These are phyloP conservation scores for Stictonetta naevosa DNA, from an alignment of 2,113 vertebrate species.

Conservation along the genomic window DNA sequence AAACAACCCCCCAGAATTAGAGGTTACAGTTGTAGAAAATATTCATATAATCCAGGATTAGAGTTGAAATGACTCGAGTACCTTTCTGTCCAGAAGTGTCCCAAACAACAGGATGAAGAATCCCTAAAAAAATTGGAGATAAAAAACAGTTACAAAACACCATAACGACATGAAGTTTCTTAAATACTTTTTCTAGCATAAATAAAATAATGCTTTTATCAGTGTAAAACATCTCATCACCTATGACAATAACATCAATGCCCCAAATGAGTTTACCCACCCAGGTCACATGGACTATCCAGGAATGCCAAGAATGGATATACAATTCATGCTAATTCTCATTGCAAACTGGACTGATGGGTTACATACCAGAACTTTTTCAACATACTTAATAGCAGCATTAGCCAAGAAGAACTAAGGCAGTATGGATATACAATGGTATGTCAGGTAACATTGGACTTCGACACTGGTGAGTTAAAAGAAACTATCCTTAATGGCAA, in stretches of 20 bases:
- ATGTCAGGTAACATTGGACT: background rate
- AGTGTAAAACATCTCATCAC: background rate
- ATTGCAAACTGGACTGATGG: background rate
- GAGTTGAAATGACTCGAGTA: conserved; percentile 23
- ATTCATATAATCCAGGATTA: background rate
- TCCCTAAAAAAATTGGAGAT: conserved; percentile 59
- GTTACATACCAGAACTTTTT: background rate
- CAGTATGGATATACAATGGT: background rate
- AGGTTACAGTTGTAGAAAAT: background rate
- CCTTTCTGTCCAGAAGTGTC: conserved; percentile 80
- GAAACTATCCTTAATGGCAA: background rate
- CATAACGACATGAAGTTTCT: background rate
- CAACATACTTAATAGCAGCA: background rate
- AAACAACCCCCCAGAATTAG: background rate
- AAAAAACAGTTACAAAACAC: conserved; percentile 12
- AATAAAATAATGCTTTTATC: background rate
- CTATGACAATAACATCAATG: background rate
- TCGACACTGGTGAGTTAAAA: background rate
- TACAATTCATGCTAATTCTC: background rate
- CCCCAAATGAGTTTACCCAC: background rate
- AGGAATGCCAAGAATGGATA: background rate
- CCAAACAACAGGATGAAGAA: conserved; percentile 80
- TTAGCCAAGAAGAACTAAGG: background rate
- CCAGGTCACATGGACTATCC: accelerated
- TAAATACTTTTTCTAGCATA: background rate